Conservation (phyloP, 2,113 vertebrate genomes). For the Ammospiza nelsoni region DNA sequence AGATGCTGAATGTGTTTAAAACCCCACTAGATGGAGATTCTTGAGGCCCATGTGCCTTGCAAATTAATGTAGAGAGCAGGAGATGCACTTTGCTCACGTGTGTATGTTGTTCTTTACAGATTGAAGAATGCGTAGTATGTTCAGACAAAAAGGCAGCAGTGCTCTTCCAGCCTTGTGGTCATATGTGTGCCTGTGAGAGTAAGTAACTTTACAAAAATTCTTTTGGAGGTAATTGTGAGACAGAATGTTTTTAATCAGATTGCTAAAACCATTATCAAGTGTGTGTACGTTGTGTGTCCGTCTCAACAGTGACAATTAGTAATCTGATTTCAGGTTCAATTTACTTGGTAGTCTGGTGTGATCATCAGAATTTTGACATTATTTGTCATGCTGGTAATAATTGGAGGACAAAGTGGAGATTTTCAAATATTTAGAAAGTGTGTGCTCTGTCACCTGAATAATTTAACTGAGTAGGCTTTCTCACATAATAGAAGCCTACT, state of each 20-base stretch:
- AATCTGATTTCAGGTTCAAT: not conserved
- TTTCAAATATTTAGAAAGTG: not conserved
- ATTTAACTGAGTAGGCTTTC: not conserved
- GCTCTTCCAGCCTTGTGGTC: conserved; percentile 97
- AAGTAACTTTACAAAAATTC: conserved; percentile 72
- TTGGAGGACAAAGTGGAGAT: not conserved
- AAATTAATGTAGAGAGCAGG: not conserved
- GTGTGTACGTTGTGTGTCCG: rapidly evolving
- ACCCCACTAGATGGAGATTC: not conserved
- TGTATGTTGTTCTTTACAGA: conserved; percentile 73
- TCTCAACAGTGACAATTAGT: not conserved
- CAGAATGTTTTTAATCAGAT: not conserved
- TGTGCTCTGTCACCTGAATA: not conserved
- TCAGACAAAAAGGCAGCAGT: conserved; percentile 99
- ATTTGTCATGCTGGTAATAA: not conserved
- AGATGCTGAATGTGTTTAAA: not conserved
- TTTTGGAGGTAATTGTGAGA: not conserved
- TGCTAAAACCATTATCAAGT: not conserved
- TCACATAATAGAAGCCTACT: not conserved
- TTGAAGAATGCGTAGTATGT: conserved; percentile 98
- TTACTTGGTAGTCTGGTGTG: not conserved
- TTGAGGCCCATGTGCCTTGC: not conserved
- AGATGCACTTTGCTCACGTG: not conserved
- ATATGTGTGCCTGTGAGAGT: conserved; percentile 99
- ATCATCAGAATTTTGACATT: not conserved